Conservation (phyloP, 30 jellyfish, hydroid and myxozoan genomes). For the Aurelia aurita region DNA sequence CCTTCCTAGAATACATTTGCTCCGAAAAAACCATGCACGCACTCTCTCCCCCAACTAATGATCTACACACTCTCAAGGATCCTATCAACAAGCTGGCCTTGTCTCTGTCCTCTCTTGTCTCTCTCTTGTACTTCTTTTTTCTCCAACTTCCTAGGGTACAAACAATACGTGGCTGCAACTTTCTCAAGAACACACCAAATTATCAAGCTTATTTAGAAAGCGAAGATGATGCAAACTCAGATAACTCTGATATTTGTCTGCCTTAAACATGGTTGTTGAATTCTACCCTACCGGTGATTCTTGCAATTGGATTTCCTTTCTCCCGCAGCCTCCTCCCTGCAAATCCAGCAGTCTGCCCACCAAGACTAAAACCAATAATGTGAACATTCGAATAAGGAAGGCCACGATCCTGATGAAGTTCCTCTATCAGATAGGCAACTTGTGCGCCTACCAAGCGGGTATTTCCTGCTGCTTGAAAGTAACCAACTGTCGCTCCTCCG, state of each 20-base stretch:
- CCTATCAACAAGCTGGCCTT: too few relatives aligned
- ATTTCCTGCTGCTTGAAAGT: constrained; percentile 85
- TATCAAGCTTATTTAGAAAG: not conserved
- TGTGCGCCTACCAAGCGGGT: constrained; percentile 85
- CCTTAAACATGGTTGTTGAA: too few relatives aligned
- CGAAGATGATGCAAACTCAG: not conserved
- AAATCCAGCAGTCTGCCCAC: constrained; percentile 81
- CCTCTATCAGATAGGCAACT: constrained; percentile 49
- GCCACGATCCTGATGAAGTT: constrained; percentile 41
- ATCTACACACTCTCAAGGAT: too few relatives aligned
- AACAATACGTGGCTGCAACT: too few relatives aligned
- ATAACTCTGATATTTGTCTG: not conserved
- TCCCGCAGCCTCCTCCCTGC: constrained; percentile 82
- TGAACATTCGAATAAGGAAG: constrained; percentile 60
- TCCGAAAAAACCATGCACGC: too few relatives aligned
- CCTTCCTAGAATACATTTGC: too few relatives aligned
- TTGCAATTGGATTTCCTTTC: constrained; percentile 60
- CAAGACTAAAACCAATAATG: constrained; percentile 89
- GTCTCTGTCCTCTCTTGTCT: too few relatives aligned
- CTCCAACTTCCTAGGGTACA: too few relatives aligned
- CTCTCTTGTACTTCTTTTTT: too few relatives aligned
- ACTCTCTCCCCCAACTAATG: too few relatives aligned
- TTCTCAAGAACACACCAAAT: too few relatives aligned
- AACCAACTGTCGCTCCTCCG: constrained; percentile 63
- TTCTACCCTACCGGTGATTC: constrained; percentile 81